Conservation (phyloP, 2,113 vertebrate species). For the Tragelaphus imberbis region DNA sequence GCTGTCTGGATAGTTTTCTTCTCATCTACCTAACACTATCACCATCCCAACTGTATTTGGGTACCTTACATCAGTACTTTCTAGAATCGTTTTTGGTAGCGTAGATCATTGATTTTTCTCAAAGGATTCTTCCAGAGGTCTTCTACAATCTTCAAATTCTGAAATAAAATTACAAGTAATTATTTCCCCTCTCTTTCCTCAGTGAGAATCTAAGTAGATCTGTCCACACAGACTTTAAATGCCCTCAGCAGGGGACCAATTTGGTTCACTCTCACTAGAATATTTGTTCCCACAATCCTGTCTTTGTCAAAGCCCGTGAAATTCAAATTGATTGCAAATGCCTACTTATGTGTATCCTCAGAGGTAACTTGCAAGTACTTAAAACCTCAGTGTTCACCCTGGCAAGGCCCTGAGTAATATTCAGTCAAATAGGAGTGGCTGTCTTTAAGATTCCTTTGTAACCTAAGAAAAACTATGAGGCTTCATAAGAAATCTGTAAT, state of each 20-base stretch:
- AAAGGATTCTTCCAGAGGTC: background rate
- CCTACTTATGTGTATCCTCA: background rate
- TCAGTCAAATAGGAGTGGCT: background rate
- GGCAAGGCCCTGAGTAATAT: background rate
- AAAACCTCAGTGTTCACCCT: background rate
- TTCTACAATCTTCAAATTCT: background rate
- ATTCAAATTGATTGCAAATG: constrained; percentile 1
- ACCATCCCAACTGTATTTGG: background rate
- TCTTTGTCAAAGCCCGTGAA: background rate
- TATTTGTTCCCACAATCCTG: background rate
- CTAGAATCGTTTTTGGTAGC: background rate
- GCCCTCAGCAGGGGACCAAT: background rate
- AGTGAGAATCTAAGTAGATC: background rate
- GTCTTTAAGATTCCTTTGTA: background rate
- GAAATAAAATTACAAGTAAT: background rate
- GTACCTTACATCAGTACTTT: background rate
- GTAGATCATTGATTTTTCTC: background rate
- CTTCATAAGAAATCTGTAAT: background rate
- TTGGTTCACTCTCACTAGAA: background rate
- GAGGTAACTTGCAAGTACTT: background rate
- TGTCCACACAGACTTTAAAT: background rate
- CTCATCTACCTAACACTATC: background rate
- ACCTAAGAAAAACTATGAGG: background rate
- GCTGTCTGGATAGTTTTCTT: background rate
- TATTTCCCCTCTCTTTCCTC: background rate